Conservation (phyloP, 2,888 invertebrate species). For the Mimas tiliae region DNA sequence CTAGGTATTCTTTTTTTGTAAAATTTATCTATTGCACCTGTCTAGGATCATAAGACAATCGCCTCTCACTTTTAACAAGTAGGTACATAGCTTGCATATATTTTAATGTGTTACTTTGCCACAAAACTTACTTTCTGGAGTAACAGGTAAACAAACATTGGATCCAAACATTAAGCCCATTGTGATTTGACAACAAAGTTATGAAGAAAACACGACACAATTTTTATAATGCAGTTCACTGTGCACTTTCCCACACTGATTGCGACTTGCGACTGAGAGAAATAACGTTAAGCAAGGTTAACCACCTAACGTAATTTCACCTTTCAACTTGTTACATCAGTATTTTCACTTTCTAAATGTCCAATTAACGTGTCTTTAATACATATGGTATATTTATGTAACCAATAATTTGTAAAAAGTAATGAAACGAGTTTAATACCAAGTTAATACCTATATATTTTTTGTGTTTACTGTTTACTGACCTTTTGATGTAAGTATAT, state of each 20-base stretch:
- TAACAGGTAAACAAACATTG: slow-evolving; percentile 63
- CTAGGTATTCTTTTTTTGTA: neutral
- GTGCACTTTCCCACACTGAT: slow-evolving; percentile 56
- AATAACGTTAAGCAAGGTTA: slow-evolving; percentile 54
- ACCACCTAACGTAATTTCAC: slow-evolving; percentile 69
- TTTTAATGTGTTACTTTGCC: no score
- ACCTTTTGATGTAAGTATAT: neutral
- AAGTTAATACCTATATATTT: no score
- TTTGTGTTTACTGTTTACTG: neutral
- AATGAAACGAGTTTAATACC: neutral
- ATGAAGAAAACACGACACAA: slow-evolving; percentile 11
- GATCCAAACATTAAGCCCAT: slow-evolving; percentile 65
- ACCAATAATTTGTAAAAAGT: neutral
- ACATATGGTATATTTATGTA: neutral
- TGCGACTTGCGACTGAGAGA: slow-evolving; percentile 46
- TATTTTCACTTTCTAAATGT: slow-evolving; percentile 65
- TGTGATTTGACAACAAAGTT: slow-evolving; percentile 33
- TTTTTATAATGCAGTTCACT: slow-evolving; percentile 39
- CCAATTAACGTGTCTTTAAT: slow-evolving; percentile 6
- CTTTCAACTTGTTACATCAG: slow-evolving; percentile 76
- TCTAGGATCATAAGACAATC: neutral
- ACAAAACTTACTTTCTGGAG: slow-evolving; percentile 60
- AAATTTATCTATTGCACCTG: neutral
- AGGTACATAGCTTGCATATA: no score
- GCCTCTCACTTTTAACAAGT: slow-evolving; percentile 8